These are phyloP conservation scores for Tenodera sinensis DNA, from an alignment of 2,888 invertebrate genomes.

Conservation along the genomic window DNA sequence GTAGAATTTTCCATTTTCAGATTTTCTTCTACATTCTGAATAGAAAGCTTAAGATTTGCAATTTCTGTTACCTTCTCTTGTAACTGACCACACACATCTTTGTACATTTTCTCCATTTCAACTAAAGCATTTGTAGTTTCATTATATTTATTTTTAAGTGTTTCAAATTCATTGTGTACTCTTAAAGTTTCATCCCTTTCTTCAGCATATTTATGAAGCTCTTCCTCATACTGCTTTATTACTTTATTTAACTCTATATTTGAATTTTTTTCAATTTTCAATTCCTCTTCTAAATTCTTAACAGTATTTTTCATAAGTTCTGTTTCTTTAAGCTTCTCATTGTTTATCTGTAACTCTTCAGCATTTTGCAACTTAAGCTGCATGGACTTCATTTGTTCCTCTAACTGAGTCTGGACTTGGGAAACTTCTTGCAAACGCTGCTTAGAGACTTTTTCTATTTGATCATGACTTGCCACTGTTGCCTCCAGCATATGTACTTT, in stretches of 20 bases:
- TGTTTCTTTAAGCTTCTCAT: background rate
- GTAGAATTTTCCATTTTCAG: background rate
- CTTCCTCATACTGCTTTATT: constrained; percentile 27
- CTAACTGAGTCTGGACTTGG: background rate
- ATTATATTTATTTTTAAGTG: constrained; percentile 33
- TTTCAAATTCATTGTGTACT: constrained; percentile 37
- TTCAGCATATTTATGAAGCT: constrained; percentile 38
- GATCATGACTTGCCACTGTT: background rate
- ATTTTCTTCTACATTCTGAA: background rate
- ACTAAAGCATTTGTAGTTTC: constrained; percentile 37
- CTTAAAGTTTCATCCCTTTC: constrained; percentile 36
- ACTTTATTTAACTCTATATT: constrained; percentile 36
- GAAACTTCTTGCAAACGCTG: background rate
- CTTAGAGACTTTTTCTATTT: background rate
- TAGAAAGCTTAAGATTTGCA: background rate
- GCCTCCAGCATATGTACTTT: background rate
- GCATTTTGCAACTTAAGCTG: background rate
- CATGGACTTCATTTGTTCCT: background rate
- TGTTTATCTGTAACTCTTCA: background rate
- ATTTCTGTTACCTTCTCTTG: background rate
- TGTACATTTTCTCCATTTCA: background rate
- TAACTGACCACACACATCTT: too few species aligned
- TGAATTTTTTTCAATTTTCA: constrained; percentile 34
- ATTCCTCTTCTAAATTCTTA: background rate
- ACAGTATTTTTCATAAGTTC: background rate